Evolutionary conservation across 2,888 invertebrate species (phyloP), one percentile per base, ranked within the genome.

Genomic region (Melipona beecheii): DNA sequence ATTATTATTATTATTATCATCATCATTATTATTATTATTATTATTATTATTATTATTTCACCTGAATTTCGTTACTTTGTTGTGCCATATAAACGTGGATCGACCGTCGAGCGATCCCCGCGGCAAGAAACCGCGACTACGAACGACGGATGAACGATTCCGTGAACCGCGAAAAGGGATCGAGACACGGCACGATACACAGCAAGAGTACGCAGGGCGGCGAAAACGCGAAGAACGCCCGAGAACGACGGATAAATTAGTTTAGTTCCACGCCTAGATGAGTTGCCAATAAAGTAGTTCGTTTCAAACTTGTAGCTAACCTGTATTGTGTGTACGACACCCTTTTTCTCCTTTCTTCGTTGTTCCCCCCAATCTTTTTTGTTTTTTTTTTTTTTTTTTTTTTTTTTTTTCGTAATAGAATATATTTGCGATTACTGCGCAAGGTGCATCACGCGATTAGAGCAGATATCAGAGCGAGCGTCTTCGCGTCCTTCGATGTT

Each of bases 251-350:
- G 84, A 87, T 92, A 91, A 52, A 76, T 76, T 93, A 94, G 93
- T 93, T 94, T 94, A 94, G 94, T 89, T 93, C 89, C 91, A 93
- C 94, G 94, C 94, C 92, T 94, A 94, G 94, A 93, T 89, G 92
- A 93, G 93, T 94, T 94, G 94, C 94, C 94, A 94, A 94, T 94
- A 94, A 94, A 94, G 94, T 94, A 94, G 94, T 94, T 91, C 91
- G 92, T 93, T 92, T 93, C 87, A 94, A 94, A 94, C 93, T 94
- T 92, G 94, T 94, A 94, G 94, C 94, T 94, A 94, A 94, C 94
- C 92, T 94, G 92, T 94, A 81, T 83, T 81, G 94, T 94, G 94
- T 94, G 93, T 94, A 93, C 92, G 31, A 70, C 54, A 64, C 69
- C 56, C 43, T 17, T 73, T 64, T 52, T 27, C 21, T 49, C 60